Percentiles rank a stretch among this genome's conserved stretches.
These are phyloP conservation scores for Onthophagus taurus DNA, from an alignment of 1,140 invertebrate genomes.

Conservation along the genomic window DNA sequence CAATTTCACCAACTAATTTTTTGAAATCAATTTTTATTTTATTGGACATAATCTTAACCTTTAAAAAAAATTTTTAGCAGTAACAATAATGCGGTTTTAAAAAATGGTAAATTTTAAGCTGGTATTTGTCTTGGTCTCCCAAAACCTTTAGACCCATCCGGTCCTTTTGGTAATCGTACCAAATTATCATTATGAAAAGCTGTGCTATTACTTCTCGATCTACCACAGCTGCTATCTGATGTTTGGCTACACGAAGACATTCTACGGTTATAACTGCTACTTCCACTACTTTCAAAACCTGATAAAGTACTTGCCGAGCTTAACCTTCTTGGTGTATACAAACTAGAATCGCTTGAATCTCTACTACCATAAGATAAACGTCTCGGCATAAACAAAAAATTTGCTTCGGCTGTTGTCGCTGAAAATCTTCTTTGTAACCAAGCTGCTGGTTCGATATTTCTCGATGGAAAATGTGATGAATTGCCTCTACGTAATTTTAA, in stretches of 20 bases:
- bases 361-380: conserved; percentile 46
- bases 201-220: conserved; percentile 47
- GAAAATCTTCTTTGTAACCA: conserved; percentile 53
- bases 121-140: too few species aligned
- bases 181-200: conserved; percentile 52
- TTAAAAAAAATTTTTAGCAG: too few species aligned
- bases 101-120: too few species aligned
- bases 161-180: conserved; percentile 69
- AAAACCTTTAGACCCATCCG: conserved; percentile 77
- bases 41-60: too few species aligned
- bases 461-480: conserved; percentile 43
- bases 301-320: conserved; percentile 46
- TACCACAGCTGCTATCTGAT: conserved; percentile 37
- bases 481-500: conserved; percentile 44
- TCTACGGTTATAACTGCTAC: conserved; percentile 41
- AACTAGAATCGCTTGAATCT: conserved; percentile 46
- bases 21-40: too few species aligned
- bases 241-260: conserved; percentile 43
- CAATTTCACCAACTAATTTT: too few species aligned
- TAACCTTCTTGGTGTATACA: conserved; percentile 44
- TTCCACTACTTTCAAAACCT: conserved; percentile 30
- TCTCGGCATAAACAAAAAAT: conserved; percentile 48
- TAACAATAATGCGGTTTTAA: too few species aligned
- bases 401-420: conserved; percentile 46
- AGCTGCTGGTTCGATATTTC: conserved; percentile 47